Evolutionary conservation across 2,888 invertebrate genomes (phyloP).

Genomic region (Bedellia somnulentella): DNA sequence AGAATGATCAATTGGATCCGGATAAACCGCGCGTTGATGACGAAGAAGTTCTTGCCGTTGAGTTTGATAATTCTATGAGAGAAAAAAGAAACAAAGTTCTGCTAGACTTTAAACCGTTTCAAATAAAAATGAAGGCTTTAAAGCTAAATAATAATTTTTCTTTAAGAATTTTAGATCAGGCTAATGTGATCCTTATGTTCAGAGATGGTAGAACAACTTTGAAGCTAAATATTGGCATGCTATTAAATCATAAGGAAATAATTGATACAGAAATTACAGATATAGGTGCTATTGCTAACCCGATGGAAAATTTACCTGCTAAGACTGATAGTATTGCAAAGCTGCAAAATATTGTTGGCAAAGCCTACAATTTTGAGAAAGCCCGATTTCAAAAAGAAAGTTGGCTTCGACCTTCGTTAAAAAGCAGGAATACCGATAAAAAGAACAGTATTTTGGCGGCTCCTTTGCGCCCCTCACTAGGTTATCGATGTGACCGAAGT

Average conservation of each 20-base stretch:
- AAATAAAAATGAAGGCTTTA: conserved; percentile 47
- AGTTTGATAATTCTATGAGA: conserved; percentile 44
- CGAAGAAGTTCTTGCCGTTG: conserved; percentile 39
- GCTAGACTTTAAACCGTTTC: conserved; percentile 41
- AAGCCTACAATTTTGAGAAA: too few relatives aligned
- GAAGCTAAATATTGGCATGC: conserved; percentile 49
- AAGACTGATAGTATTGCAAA: conserved; percentile 35
- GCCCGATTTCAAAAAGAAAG: too few relatives aligned
- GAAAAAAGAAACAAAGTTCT: conserved; percentile 39
- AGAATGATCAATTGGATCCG: conserved; percentile 14
- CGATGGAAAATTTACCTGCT: conserved; percentile 19
- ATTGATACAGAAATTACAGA: conserved; percentile 38
- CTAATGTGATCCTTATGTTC: conserved; percentile 34
- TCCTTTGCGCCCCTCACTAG: too few relatives aligned
- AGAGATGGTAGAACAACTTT: conserved; percentile 37
- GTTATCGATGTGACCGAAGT: too few relatives aligned
- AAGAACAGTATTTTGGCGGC: too few relatives aligned
- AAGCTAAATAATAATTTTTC: conserved; percentile 50
- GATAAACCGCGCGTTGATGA: conserved; percentile 8
- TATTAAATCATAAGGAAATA: conserved; percentile 51
- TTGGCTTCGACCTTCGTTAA: too few relatives aligned
- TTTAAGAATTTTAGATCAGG: conserved; percentile 39
- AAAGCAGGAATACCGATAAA: too few relatives aligned
- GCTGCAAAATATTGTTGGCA: conserved; percentile 29
- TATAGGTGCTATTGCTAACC: conserved; percentile 25